Evolutionary conservation across 2,113 vertebrate species (phyloP).

Genomic region (Rhabdomys dilectus): DNA sequence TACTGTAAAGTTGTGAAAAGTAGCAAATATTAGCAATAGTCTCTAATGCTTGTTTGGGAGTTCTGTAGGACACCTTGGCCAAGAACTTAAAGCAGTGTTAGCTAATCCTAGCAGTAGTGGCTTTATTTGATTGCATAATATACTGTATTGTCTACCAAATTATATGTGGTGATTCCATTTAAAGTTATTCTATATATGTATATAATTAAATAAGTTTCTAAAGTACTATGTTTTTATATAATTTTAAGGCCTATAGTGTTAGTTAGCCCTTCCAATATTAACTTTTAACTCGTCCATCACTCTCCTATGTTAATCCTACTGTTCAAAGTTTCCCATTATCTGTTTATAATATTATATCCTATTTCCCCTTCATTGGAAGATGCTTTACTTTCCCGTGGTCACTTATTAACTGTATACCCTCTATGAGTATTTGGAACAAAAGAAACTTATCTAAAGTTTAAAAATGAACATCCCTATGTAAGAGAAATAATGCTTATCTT

Average conservation of each 20-base stretch:
- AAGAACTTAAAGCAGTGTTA: neutral
- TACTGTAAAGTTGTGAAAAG: neutral
- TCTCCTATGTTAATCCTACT: neutral
- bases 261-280: neutral
- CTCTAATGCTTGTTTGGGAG: neutral
- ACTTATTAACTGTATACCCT: neutral
- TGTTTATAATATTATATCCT: neutral
- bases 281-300: neutral
- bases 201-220: neutral
- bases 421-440: neutral
- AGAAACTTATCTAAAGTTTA: neutral
- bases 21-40: neutral
- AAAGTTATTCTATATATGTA: neutral
- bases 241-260: neutral
- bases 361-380: neutral
- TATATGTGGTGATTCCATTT: neutral
- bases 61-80: neutral
- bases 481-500: neutral
- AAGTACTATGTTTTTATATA: neutral
- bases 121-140: neutral
- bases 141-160: neutral
- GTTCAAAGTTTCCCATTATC: neutral
- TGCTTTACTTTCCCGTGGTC: neutral
- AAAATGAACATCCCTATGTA: neutral
- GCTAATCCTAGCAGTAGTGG: neutral